phyloP scores from a whole-genome alignment of 2,113 vertebrate species.

The Siniperca knerii region DNA sequence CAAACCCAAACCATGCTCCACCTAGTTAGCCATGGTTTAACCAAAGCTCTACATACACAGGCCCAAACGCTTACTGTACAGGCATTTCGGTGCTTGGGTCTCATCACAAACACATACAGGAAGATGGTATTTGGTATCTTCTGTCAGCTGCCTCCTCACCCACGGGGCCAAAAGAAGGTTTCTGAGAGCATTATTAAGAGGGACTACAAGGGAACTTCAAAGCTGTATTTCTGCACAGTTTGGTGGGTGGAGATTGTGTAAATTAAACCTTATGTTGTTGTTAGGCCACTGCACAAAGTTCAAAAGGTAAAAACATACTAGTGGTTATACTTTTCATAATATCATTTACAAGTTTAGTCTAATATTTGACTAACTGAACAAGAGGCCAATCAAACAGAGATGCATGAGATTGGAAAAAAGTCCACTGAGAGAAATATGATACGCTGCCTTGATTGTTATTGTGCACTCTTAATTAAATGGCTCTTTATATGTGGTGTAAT shows the following conservation, averaged over 20 bases:
- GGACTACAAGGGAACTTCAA: conserved; percentile 72
- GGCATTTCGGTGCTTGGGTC: neutral
- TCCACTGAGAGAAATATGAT: conserved; percentile 17
- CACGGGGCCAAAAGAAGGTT: conserved; percentile 62
- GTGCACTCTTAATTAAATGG: conserved; percentile 35
- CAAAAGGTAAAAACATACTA: conserved; percentile 50
- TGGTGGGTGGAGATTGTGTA: conserved; percentile 66
- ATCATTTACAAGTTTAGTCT: conserved; percentile 22
- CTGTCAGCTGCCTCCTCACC: conserved; percentile 49
- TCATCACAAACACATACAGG: conserved; percentile 32
- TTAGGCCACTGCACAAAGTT: conserved; percentile 40
- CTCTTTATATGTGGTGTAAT: conserved; percentile 13
- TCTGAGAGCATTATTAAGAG: conserved; percentile 79
- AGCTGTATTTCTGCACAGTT: conserved; percentile 66
- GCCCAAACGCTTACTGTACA: neutral
- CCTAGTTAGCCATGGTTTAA: conserved; percentile 19
- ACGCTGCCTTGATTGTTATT: conserved; percentile 23
- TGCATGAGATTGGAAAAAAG: neutral
- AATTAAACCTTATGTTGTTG: conserved; percentile 69
- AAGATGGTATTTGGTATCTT: conserved; percentile 27
- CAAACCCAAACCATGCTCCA: conserved; percentile 39
- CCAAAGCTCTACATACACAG: conserved; percentile 14
- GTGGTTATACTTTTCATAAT: conserved; percentile 2
- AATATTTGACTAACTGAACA: conserved; percentile 13
- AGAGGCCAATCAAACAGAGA: conserved; percentile 17